Evolutionary conservation across 1,140 invertebrate species (phyloP).

Genomic region (Asobara japonica): DNA sequence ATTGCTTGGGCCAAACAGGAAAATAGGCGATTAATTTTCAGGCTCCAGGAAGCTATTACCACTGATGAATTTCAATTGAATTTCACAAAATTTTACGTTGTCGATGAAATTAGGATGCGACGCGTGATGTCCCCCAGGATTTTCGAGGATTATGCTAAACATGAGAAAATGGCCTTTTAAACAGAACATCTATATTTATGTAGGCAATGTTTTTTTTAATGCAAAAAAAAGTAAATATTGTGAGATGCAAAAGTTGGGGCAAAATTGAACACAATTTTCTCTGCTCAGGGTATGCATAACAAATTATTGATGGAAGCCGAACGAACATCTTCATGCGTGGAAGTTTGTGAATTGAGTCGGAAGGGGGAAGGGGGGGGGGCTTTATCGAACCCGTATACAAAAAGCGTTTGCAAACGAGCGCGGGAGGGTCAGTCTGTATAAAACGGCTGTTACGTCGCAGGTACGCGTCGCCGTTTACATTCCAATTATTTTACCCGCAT

Average conservation of each 20-base stretch:
- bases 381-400: neutral
- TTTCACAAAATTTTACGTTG: neutral
- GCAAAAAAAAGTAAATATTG: neutral
- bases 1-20: too few relatives aligned
- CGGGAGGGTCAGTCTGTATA: slow-evolving; percentile 16
- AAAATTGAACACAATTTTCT: slow-evolving; percentile 64
- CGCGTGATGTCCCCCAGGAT: neutral
- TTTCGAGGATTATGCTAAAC: slow-evolving; percentile 60
- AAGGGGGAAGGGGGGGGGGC: neutral
- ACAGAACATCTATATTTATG: slow-evolving; percentile 65
- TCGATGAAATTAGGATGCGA: neutral
- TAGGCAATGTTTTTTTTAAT: slow-evolving; percentile 8
- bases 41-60: neutral
- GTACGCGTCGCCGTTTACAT: slow-evolving; percentile 53
- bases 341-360: slow-evolving; percentile 16
- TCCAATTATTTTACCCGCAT: slow-evolving; percentile 59
- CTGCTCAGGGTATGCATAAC: slow-evolving; percentile 62
- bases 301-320: slow-evolving; percentile 48
- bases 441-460: slow-evolving; percentile 43
- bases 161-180: slow-evolving; percentile 64
- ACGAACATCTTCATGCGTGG: slow-evolving; percentile 53
- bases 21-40: too few relatives aligned
- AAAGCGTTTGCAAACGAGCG: neutral
- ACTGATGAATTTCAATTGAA: neutral
- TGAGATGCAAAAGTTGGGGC: slow-evolving; percentile 31